Evolutionary conservation across 2,888 invertebrate species (phyloP), one percentile per base, ranked within the genome.

Genomic region (Amblyteles armatorius): DNA sequence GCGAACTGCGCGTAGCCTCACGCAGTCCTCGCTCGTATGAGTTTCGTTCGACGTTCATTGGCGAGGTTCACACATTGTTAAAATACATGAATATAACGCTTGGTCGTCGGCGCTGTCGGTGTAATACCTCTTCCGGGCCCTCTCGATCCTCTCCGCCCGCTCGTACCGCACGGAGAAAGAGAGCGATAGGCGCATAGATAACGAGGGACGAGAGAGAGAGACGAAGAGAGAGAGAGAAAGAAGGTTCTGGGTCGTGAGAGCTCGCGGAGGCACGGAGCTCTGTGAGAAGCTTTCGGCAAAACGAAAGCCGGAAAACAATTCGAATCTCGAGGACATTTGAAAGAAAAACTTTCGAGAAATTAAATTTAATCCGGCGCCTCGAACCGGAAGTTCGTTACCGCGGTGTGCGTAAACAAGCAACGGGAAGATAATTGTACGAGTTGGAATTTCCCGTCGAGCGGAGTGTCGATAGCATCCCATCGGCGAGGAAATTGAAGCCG

Each of bases 101-200:
- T 13, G 22, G 76, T 69, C 74, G 63, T 74, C 65, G 60, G 71
- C 67, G 79, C 76, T 40, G 65, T 72, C 83, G 77, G 36, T 77
- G 77, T 80, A 80, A 84, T 72, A 72, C 63, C 71, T 68, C 85
- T 82, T 85, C 79, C 85, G 85, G 82, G 76, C 72, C 76, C 72
- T 60, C 79, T 73, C 65, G 52, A 40, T 67, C 33, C 78, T 77
- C 77, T 76, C 69, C 36, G 67, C 44, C 63, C 48, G 65, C 55
- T 48, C 16, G 52, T 36, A 63, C 71, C 26, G 67, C 68, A 57
- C 19, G 65, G 74, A 65, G 40, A 83, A 76, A 83, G 74, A 79
- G 76, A 55, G 40, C 67, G 65, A 50, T 29, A 63, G 33, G 63
- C 26, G 65, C n/a, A 72, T 36, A 55, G 68, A 74, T 73, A 82